These are phyloP conservation scores for Tapirus terrestris DNA, from an alignment of 2,113 vertebrate species.

Conservation along the genomic window DNA sequence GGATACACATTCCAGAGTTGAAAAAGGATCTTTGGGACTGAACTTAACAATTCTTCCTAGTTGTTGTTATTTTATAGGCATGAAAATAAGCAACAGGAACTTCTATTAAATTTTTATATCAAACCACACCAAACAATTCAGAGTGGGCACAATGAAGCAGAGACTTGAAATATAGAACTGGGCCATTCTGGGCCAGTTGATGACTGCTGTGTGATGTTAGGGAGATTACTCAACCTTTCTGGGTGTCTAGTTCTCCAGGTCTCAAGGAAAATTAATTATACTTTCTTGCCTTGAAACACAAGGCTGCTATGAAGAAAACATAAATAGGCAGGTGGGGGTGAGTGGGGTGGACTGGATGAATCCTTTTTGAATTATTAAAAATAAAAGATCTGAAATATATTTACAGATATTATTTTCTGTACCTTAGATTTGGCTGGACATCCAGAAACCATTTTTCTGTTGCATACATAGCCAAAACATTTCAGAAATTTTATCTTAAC, in stretches of 20 bases:
- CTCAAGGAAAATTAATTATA: neutral
- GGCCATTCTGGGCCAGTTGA: neutral
- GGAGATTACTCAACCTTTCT: neutral
- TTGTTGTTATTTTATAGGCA: neutral
- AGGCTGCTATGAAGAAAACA: neutral
- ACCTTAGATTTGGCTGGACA: neutral
- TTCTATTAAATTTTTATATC: neutral
- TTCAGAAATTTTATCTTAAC: neutral
- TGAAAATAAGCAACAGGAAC: conserved; percentile 3
- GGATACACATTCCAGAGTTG: neutral
- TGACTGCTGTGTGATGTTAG: neutral
- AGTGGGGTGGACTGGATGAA: neutral
- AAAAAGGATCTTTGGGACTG: neutral
- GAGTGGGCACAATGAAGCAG: neutral
- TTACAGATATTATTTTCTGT: neutral
- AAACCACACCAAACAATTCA: neutral
- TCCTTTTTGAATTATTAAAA: neutral
- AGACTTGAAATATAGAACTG: neutral
- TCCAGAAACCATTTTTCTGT: neutral
- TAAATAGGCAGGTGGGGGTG: rapidly evolving
- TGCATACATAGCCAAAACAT: neutral
- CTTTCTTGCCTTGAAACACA: neutral
- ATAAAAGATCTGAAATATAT: neutral
- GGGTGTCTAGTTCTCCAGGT: neutral
- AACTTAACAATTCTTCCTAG: neutral